A percentile compares a stretch with the other conserved stretches of the same genome.
Conservation (phyloP, 2,888 invertebrate species). For the Lumbricus terrestris region DNA sequence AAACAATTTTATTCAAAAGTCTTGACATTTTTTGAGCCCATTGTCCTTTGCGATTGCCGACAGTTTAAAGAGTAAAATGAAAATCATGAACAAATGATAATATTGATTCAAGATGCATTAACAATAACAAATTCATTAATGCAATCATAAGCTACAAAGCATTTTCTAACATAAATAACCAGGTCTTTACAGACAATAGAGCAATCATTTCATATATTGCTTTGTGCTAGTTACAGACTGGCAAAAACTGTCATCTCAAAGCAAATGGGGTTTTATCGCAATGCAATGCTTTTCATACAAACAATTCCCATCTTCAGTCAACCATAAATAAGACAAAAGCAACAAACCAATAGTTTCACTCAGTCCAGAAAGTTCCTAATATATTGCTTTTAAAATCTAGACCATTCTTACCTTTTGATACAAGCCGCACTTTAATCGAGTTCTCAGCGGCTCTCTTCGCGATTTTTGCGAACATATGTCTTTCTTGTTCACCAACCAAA, state of each 20-base stretch:
- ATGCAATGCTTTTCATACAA: no score
- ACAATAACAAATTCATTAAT: not conserved
- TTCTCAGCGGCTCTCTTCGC: conserved; percentile 77
- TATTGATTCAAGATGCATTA: not conserved
- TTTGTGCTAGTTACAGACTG: not conserved
- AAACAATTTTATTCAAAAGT: not conserved
- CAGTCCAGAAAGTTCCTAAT: not conserved
- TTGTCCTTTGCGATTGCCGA: not conserved
- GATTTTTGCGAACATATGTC: conserved; percentile 85
- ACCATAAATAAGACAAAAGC: no score
- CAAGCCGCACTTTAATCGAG: conserved; percentile 81
- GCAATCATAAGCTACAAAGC: not conserved
- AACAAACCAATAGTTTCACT: no score
- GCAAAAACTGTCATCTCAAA: not conserved
- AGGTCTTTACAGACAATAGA: not conserved
- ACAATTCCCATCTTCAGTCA: no score
- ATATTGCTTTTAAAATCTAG: not conserved
- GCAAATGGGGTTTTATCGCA: not conserved
- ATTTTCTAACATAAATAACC: not conserved
- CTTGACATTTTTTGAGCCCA: not conserved
- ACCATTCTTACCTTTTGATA: conserved; percentile 68
- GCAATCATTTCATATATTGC: no score
- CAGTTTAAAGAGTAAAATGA: no score
- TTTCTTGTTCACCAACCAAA: conserved; percentile 87
- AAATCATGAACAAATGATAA: not conserved